These are phyloP conservation scores for Sarcophaga rosellei DNA, from an alignment of 2,888 invertebrate species.

Conservation along the genomic window DNA sequence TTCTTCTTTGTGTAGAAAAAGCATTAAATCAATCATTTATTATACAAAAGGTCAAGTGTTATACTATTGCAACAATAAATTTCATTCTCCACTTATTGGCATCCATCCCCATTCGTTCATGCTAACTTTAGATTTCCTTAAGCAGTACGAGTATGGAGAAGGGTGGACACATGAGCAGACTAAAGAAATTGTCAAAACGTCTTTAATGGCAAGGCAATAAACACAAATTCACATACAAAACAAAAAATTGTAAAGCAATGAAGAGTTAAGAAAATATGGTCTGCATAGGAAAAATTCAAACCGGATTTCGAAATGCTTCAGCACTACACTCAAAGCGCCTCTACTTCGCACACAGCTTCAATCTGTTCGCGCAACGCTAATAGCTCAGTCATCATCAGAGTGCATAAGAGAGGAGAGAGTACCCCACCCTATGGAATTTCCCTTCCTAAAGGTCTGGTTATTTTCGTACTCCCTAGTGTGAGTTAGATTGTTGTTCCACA, in stretches of 20 bases:
- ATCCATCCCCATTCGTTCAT: neutral
- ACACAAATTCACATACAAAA: neutral
- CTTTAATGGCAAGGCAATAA: neutral
- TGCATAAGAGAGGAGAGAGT: too few species aligned
- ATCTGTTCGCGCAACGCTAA: too few species aligned
- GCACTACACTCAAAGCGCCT: too few species aligned
- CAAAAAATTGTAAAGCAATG: neutral
- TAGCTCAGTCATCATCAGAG: too few species aligned
- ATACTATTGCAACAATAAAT: constrained; percentile 71
- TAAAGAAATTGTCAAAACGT: neutral
- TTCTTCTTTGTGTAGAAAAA: constrained; percentile 12
- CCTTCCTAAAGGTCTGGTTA: too few species aligned
- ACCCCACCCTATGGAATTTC: too few species aligned
- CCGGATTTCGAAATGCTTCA: too few species aligned
- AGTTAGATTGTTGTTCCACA: too few species aligned
- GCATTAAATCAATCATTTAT: constrained; percentile 79
- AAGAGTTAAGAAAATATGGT: neutral
- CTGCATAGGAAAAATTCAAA: neutral
- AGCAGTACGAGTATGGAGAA: neutral
- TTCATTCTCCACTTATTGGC: constrained; percentile 16
- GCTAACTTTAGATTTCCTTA: neutral
- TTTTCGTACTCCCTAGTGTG: too few species aligned
- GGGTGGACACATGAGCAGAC: neutral
- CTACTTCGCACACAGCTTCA: too few species aligned
- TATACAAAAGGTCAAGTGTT: constrained; percentile 78